Conservation (phyloP, 2,888 invertebrate genomes). For the Listrodromus nycthemerus region DNA sequence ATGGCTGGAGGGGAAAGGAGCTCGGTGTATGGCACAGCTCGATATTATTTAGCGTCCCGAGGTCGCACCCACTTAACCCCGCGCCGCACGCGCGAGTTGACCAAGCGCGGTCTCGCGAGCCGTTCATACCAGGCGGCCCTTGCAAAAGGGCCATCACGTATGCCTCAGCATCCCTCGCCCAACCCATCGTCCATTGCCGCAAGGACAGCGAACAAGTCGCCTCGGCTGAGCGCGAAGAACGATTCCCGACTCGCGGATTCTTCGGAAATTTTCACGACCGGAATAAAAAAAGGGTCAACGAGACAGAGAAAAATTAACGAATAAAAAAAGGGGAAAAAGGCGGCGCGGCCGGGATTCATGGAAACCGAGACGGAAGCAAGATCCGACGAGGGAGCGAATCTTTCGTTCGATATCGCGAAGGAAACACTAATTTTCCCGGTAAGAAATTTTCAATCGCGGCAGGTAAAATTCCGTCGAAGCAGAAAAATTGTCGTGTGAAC, state of each 20-base stretch:
- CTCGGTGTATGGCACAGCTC: slow-evolving; percentile 77
- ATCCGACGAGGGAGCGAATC: too few species aligned
- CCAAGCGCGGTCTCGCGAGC: slow-evolving; percentile 68
- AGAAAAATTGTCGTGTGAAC: too few species aligned
- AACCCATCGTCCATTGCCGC: slow-evolving; percentile 67
- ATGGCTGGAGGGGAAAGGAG: slow-evolving; percentile 63
- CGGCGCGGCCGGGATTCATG: too few species aligned
- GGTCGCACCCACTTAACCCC: slow-evolving; percentile 83
- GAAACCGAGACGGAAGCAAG: too few species aligned
- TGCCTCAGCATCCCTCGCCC: slow-evolving; percentile 15
- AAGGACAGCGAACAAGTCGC: slow-evolving; percentile 82
- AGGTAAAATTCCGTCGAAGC: too few species aligned
- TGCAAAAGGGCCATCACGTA: slow-evolving; percentile 72
- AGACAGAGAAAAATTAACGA: too few species aligned
- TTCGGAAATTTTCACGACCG: too few species aligned
- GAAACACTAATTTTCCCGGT: too few species aligned
- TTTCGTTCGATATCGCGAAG: too few species aligned
- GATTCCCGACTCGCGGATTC: slow-evolving; percentile 75
- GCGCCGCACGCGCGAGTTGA: slow-evolving; percentile 66
- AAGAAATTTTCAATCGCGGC: too few species aligned
- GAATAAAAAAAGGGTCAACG: too few species aligned
- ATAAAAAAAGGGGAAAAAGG: not conserved
- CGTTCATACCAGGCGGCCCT: slow-evolving; percentile 66
- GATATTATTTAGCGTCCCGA: slow-evolving; percentile 83
- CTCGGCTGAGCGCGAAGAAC: slow-evolving; percentile 77